Evolutionary conservation across 1,140 invertebrate species (phyloP).

Genomic region (Globodera rostochiensis): DNA sequence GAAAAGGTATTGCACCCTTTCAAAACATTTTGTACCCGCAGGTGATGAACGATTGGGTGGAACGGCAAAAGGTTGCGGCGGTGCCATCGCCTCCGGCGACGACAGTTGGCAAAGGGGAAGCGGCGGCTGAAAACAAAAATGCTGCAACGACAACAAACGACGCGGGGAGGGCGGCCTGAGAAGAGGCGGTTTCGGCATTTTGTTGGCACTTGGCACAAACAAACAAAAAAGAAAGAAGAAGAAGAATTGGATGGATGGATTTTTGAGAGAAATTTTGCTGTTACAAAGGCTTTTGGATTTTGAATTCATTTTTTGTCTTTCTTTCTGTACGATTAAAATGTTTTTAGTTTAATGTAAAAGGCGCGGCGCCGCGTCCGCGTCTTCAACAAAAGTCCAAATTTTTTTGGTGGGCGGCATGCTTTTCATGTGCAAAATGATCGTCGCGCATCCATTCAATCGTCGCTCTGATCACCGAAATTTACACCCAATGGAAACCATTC

Average conservation of each 20-base stretch:
- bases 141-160: not conserved
- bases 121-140: not conserved
- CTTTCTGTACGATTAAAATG: too few relatives aligned
- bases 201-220: not conserved
- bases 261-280: too few relatives aligned
- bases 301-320: too few relatives aligned
- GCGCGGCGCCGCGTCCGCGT: too few relatives aligned
- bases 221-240: too few relatives aligned
- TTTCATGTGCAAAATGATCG: too few relatives aligned
- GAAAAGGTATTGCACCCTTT: too few relatives aligned
- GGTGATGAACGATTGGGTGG: constrained; percentile 60
- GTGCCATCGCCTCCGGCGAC: too few relatives aligned
- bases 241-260: too few relatives aligned
- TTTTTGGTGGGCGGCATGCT: not conserved
- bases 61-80: constrained; percentile 35
- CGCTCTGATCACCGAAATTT: not conserved
- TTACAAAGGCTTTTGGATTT: too few relatives aligned
- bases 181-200: not conserved
- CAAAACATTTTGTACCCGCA: not conserved
- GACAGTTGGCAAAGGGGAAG: not conserved
- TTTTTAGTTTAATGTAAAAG: too few relatives aligned
- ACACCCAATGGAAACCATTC: too few relatives aligned
- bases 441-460: not conserved
- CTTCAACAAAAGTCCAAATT: not conserved
- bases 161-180: not conserved